These are phyloP conservation scores for Pogonus chalceus DNA, from an alignment of 1,140 invertebrate species.

Conservation along the genomic window DNA sequence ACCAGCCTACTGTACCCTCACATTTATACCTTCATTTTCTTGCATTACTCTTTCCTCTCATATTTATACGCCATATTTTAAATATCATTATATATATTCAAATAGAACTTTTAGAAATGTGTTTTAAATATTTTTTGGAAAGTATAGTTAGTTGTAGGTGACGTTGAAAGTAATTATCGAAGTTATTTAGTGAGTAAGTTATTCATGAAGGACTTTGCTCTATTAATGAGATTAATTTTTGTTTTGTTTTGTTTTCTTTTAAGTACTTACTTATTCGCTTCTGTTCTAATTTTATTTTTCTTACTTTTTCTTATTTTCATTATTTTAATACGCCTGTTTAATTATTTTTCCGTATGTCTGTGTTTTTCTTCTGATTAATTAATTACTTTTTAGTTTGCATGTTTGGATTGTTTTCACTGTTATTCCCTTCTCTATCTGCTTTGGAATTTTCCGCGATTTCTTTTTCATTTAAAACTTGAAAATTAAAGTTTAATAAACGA, in stretches of 20 bases:
- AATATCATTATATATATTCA: background rate
- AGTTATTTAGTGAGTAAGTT: background rate
- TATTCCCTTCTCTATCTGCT: too few relatives aligned
- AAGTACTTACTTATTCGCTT: too few relatives aligned
- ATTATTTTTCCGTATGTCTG: background rate
- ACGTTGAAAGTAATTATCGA: background rate
- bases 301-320: background rate
- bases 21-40: too few relatives aligned
- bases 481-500: too few relatives aligned
- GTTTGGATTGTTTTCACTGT: too few relatives aligned
- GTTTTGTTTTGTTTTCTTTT: slow-evolving; percentile 5
- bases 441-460: too few relatives aligned
- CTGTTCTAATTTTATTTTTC: too few relatives aligned
- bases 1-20: too few relatives aligned
- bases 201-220: background rate
- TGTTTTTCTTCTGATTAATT: slow-evolving; percentile 6
- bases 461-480: too few relatives aligned
- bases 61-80: too few relatives aligned
- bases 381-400: slow-evolving; percentile 1
- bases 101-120: background rate
- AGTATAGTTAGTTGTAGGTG: background rate
- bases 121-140: background rate
- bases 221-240: slow-evolving; percentile 6
- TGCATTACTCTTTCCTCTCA: too few relatives aligned
- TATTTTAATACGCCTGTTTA: background rate